phyloP scores from a whole-genome alignment of 1,140 invertebrate genomes.

The Trichonephila inaurata region DNA sequence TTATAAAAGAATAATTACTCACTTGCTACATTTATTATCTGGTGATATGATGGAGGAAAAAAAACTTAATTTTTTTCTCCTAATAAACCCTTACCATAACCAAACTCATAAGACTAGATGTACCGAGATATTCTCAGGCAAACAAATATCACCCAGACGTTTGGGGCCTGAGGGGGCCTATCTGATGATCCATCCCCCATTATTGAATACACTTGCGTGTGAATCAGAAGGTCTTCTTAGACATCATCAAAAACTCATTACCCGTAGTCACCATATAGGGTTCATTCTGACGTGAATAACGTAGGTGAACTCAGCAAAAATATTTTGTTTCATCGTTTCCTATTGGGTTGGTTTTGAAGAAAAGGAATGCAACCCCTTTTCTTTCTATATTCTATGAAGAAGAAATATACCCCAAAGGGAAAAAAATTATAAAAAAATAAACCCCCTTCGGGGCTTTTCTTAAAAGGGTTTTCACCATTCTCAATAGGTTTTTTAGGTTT shows the following conservation, averaged over 20 bases:
- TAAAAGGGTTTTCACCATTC: too few relatives aligned
- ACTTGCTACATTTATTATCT: too few relatives aligned
- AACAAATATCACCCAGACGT: too few relatives aligned
- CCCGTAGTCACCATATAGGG: background rate
- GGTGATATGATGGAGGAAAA: too few relatives aligned
- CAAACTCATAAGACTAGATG: too few relatives aligned
- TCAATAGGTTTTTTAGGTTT: too few relatives aligned
- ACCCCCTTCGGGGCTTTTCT: too few relatives aligned
- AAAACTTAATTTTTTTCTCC: too few relatives aligned
- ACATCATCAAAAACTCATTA: constrained; percentile 50
- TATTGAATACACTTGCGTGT: background rate
- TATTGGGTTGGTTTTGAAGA: background rate
- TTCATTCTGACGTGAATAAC: background rate
- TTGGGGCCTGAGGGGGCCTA: background rate
- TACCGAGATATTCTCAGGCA: too few relatives aligned
- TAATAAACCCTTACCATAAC: too few relatives aligned
- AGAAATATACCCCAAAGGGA: background rate
- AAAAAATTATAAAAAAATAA: too few relatives aligned
- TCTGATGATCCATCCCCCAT: background rate
- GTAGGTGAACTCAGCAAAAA: constrained; percentile 22
- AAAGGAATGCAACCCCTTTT: background rate
- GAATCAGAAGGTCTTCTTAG: background rate
- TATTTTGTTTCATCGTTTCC: background rate
- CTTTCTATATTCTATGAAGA: background rate
- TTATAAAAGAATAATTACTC: too few relatives aligned